Conservation (phyloP, 2,797 vertebrate species). For the Leuciscus waleckii region DNA sequence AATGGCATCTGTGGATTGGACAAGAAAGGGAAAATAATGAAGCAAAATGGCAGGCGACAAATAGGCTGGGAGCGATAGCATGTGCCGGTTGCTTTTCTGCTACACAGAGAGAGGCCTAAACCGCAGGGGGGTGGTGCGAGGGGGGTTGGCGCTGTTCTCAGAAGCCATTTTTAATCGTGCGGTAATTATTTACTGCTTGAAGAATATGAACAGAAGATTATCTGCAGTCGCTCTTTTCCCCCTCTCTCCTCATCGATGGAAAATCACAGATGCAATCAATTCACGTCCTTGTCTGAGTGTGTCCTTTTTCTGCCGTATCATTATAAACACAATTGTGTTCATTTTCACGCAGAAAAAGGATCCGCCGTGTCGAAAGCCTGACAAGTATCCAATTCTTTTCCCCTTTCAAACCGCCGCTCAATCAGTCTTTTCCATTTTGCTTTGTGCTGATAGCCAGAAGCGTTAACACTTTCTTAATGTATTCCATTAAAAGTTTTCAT, state of each 20-base stretch:
- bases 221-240: slow-evolving; percentile 24
- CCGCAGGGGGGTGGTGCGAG: not conserved
- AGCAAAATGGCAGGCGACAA: slow-evolving; percentile 56
- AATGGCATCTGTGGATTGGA: slow-evolving; percentile 49
- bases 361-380: slow-evolving; percentile 67
- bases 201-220: slow-evolving; percentile 63
- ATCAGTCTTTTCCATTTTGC: slow-evolving; percentile 68
- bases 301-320: slow-evolving; percentile 67
- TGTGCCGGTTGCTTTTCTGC: slow-evolving; percentile 42
- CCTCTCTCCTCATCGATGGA: slow-evolving; percentile 52
- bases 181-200: slow-evolving; percentile 57
- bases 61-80: slow-evolving; percentile 39
- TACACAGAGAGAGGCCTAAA: slow-evolving; percentile 33
- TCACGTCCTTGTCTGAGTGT: slow-evolving; percentile 68
- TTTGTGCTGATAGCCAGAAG: slow-evolving; percentile 53
- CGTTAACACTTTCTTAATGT: slow-evolving; percentile 57
- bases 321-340: slow-evolving; percentile 73
- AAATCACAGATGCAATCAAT: slow-evolving; percentile 67
- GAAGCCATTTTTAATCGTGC: slow-evolving; percentile 56
- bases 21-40: slow-evolving; percentile 53
- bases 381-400: slow-evolving; percentile 64
- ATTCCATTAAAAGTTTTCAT: slow-evolving; percentile 67
- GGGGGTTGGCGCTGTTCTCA: slow-evolving; percentile 39
- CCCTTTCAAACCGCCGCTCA: slow-evolving; percentile 21
- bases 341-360: slow-evolving; percentile 68